These are phyloP conservation scores for Lutraria lutraria DNA, from an alignment of 2,888 invertebrate genomes.

Conservation along the genomic window DNA sequence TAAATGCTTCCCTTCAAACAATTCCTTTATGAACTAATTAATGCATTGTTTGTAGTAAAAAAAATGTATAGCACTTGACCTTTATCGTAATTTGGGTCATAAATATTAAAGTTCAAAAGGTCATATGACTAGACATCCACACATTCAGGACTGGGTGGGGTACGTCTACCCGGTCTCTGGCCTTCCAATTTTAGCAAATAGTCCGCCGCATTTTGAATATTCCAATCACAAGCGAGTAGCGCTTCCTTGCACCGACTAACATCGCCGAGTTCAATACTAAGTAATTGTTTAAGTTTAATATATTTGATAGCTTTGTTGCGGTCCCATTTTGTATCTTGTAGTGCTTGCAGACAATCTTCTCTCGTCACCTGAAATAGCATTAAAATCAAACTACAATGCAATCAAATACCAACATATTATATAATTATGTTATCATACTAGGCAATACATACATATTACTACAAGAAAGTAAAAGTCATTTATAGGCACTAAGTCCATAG, in stretches of 20 bases:
- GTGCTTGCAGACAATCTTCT: constrained; percentile 92
- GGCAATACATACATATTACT: too few species aligned
- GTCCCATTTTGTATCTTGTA: constrained; percentile 95
- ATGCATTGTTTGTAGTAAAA: neutral
- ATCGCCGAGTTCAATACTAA: constrained; percentile 85
- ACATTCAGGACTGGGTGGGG: constrained; percentile 80
- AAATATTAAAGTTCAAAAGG: constrained; percentile 1
- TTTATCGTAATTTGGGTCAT: neutral
- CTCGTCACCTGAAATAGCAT: constrained; percentile 85
- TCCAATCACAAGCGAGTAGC: constrained; percentile 90
- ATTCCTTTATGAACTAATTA: neutral
- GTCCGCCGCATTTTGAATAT: constrained; percentile 90
- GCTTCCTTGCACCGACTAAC: constrained; percentile 87
- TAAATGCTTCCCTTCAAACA: neutral
- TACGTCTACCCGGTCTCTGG: constrained; percentile 55
- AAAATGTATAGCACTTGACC: constrained; percentile 22
- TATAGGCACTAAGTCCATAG: too few species aligned
- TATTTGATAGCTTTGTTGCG: constrained; percentile 95
- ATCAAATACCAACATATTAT: too few species aligned
- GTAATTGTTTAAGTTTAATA: constrained; percentile 89
- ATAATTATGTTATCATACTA: too few species aligned
- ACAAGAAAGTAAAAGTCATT: too few species aligned
- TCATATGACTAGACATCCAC: constrained; percentile 75
- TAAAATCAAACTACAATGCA: neutral
- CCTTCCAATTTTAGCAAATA: constrained; percentile 86